Percentiles rank a stretch among this genome's conserved stretches.
Evolutionary conservation across 35 echinoderm and acorn worm genomes (phyloP).

Genomic region (Heliocidaris tuberculata): DNA sequence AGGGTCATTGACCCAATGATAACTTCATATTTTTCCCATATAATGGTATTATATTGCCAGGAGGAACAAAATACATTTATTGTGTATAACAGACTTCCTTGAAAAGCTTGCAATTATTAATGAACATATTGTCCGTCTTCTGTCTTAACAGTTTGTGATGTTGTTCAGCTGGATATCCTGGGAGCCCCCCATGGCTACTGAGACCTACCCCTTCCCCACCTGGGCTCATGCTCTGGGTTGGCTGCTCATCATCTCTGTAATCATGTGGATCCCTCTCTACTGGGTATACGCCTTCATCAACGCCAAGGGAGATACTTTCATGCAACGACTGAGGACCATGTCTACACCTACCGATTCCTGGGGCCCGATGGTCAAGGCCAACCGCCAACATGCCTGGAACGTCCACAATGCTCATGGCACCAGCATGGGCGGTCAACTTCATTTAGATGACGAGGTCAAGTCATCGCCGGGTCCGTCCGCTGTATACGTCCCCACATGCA

Average conservation of each 20-base stretch:
- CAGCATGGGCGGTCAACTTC: conserved; percentile 82
- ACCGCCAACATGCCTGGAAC: conserved; percentile 82
- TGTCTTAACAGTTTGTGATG: conserved; percentile 81
- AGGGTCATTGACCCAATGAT: too few species aligned
- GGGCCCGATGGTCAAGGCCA: conserved; percentile 68
- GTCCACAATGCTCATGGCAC: conserved; percentile 67
- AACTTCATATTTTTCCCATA: too few species aligned
- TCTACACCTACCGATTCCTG: conserved; percentile 57
- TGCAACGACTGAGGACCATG: conserved; percentile 70
- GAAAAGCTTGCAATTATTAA: not conserved
- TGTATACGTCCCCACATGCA: not conserved
- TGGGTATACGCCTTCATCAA: conserved; percentile 64
- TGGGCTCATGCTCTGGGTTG: conserved; percentile 78
- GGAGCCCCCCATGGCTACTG: conserved; percentile 64
- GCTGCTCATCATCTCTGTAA: conserved; percentile 52
- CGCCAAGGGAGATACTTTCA: conserved; percentile 46
- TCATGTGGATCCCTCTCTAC: conserved; percentile 85
- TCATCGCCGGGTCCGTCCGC: conserved; percentile 8
- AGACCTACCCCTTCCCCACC: conserved; percentile 68
- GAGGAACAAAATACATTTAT: not conserved
- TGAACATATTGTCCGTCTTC: conserved; percentile 25
- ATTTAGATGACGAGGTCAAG: conserved; percentile 12
- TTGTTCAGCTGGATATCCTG: conserved; percentile 90
- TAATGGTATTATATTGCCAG: not conserved
- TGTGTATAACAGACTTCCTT: not conserved